Evolutionary conservation across 1,140 invertebrate species (phyloP).

Genomic region (Bombus terrestris): DNA sequence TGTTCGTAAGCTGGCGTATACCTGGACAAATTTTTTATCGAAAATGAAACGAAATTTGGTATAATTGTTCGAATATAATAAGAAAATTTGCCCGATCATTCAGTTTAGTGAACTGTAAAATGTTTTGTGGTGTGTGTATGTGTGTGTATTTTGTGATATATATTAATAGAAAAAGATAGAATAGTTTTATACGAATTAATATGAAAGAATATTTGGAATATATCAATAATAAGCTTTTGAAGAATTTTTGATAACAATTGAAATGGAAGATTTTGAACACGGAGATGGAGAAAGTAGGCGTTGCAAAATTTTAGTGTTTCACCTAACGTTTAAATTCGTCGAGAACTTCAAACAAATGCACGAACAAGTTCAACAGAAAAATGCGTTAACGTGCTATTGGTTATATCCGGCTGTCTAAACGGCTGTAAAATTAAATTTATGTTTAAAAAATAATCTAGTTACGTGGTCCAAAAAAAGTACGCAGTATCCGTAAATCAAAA

Average conservation of each 20-base stretch:
- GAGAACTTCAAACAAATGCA: neutral
- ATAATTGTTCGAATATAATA: too few relatives aligned
- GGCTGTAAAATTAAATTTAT: neutral
- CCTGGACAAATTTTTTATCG: too few relatives aligned
- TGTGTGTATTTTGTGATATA: too few relatives aligned
- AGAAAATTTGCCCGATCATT: too few relatives aligned
- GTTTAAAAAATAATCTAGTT: neutral
- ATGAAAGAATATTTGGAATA: too few relatives aligned
- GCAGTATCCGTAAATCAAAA: neutral
- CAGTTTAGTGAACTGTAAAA: too few relatives aligned
- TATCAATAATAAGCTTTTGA: too few relatives aligned
- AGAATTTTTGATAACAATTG: neutral
- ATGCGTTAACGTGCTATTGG: neutral
- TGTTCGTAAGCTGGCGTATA: neutral
- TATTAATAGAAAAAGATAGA: too few relatives aligned
- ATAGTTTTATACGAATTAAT: too few relatives aligned
- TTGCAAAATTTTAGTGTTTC: neutral
- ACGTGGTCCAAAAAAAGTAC: neutral
- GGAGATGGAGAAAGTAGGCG: too few relatives aligned
- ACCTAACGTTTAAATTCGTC: neutral
- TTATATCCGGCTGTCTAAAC: neutral
- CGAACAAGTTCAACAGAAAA: neutral
- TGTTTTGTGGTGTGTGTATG: too few relatives aligned
- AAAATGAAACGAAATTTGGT: too few relatives aligned
- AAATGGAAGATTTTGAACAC: neutral